Conservation (phyloP, 2,888 invertebrate species). For the Drosophila mercatorum region DNA sequence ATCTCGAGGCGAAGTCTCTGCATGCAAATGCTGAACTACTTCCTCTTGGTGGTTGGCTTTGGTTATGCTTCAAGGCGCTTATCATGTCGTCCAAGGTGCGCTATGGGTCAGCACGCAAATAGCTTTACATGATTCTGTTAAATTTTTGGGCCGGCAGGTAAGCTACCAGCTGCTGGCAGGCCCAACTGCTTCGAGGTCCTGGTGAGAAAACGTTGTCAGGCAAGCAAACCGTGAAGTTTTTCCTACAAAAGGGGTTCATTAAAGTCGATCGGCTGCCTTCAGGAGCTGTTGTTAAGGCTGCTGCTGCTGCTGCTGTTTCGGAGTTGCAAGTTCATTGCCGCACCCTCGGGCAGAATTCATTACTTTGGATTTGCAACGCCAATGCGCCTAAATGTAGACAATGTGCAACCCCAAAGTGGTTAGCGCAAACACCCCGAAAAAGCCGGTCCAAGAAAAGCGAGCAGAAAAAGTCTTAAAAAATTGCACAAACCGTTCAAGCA, state of each 20-base stretch:
- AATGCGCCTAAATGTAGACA: slow-evolving; percentile 56
- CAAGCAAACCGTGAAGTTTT: slow-evolving; percentile 60
- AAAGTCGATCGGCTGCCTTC: slow-evolving; percentile 30
- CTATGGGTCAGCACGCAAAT: slow-evolving; percentile 56
- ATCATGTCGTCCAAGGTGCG: slow-evolving; percentile 47
- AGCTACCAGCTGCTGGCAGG: slow-evolving; percentile 10
- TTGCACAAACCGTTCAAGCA: slow-evolving; percentile 63
- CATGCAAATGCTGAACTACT: slow-evolving; percentile 56
- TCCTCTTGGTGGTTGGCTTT: slow-evolving; percentile 56
- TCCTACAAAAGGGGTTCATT: slow-evolving; percentile 36
- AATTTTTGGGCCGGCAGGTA: slow-evolving; percentile 16
- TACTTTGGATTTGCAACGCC: slow-evolving; percentile 55
- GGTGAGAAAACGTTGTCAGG: slow-evolving; percentile 48
- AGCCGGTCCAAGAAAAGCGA: slow-evolving; percentile 48
- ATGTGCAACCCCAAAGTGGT: slow-evolving; percentile 68
- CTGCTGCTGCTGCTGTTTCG: slow-evolving; percentile 9
- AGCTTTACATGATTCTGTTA: slow-evolving; percentile 60
- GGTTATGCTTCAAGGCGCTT: slow-evolving; percentile 69
- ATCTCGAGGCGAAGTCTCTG: slow-evolving; percentile 27
- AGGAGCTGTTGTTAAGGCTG: slow-evolving; percentile 15
- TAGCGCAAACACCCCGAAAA: slow-evolving; percentile 53
- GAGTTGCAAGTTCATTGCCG: slow-evolving; percentile 64
- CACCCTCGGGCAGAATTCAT: slow-evolving; percentile 67
- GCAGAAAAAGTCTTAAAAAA: slow-evolving; percentile 58
- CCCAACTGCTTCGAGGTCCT: slow-evolving; percentile 42